phyloP scores from a whole-genome alignment of 2,888 invertebrate genomes.

The Yponomeuta malinellus region DNA sequence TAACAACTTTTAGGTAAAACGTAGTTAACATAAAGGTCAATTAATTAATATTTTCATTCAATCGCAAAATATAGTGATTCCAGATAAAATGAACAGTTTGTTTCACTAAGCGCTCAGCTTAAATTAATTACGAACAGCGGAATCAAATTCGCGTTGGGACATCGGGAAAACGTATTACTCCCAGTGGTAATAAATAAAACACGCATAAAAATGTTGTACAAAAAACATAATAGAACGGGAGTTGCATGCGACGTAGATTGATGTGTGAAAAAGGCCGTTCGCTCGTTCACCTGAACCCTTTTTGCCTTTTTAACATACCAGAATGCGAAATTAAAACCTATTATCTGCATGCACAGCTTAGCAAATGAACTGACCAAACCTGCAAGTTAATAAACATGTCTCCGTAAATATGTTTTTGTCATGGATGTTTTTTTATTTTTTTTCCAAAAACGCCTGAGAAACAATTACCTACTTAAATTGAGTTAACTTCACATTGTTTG shows the following conservation, averaged over 20 bases:
- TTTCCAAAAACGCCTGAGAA: neutral
- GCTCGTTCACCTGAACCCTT: constrained; percentile 6
- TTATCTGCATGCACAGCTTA: neutral
- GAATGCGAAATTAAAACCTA: constrained; percentile 1
- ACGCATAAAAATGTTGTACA: constrained; percentile 31
- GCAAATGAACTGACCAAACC: neutral
- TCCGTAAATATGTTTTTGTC: too few relatives aligned
- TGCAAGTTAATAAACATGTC: neutral
- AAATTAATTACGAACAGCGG: constrained; percentile 9
- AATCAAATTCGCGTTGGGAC: constrained; percentile 29
- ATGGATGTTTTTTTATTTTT: too few relatives aligned
- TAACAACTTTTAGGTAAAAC: neutral
- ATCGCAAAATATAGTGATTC: neutral
- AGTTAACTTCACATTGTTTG: constrained; percentile 1
- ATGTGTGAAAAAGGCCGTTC: constrained; percentile 26
- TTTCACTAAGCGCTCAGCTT: constrained; percentile 5
- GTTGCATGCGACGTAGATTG: constrained; percentile 43
- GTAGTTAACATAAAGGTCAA: neutral
- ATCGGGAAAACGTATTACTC: constrained; percentile 32
- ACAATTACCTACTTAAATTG: constrained; percentile 4
- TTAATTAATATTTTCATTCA: neutral
- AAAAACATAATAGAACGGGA: constrained; percentile 35
- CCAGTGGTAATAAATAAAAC: constrained; percentile 33
- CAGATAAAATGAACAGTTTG: constrained; percentile 12
- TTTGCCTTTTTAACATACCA: constrained; percentile 3